Percentiles rank a stretch among this genome's conserved stretches.
Conservation (phyloP, 2,113 vertebrate genomes). For the Gadus macrocephalus region DNA sequence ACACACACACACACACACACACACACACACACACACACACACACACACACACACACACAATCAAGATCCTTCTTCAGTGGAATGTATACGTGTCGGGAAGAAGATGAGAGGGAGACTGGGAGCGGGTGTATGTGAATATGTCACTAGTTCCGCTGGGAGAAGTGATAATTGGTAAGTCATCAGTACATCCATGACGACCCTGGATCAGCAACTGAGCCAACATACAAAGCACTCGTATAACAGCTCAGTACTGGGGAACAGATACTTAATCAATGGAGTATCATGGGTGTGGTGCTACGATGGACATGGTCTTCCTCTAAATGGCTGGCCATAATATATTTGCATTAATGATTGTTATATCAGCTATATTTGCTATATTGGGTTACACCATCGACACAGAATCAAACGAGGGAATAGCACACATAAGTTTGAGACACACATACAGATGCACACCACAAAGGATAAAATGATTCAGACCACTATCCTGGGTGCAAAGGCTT, state of each 20-base stretch:
- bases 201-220: conserved; percentile 48
- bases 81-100: conserved; percentile 4
- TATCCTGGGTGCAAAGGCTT: conserved; percentile 14
- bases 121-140: conserved; percentile 43
- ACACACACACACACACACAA: conserved; percentile 29
- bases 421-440: not conserved
- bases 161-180: conserved; percentile 49
- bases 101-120: conserved; percentile 5
- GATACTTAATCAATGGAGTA: conserved; percentile 64
- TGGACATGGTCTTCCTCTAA: conserved; percentile 35
- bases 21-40: conserved; percentile 11
- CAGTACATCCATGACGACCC: conserved; percentile 44
- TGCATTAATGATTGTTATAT: conserved; percentile 19
- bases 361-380: conserved; percentile 29
- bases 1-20: conserved; percentile 25
- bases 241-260: conserved; percentile 45
- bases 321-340: conserved; percentile 53
- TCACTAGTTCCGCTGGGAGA: conserved; percentile 39
- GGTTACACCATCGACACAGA: conserved; percentile 30
- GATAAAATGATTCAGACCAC: conserved; percentile 30
- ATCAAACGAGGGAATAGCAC: not conserved
- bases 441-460: conserved; percentile 9
- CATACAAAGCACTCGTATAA: conserved; percentile 44
- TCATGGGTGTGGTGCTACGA: conserved; percentile 41
- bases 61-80: conserved; percentile 50